Percentiles rank a stretch among this genome's conserved stretches.
Conservation (phyloP, 2,113 vertebrate species). For the Strix aluco region DNA sequence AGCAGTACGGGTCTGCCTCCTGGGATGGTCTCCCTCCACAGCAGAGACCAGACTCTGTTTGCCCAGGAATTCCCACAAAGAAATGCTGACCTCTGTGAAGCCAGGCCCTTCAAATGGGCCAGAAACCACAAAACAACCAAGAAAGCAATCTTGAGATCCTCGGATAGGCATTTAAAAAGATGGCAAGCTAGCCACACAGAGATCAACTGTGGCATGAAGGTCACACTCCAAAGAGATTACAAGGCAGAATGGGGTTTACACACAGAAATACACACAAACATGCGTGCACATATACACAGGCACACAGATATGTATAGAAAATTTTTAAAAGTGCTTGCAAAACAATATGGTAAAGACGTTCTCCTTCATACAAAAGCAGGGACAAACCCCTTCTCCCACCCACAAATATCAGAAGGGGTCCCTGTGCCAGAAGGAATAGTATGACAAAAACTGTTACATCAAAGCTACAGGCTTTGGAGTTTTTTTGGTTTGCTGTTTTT, state of each 20-base stretch:
- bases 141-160: background rate
- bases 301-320: accelerated
- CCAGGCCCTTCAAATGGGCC: background rate
- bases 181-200: background rate
- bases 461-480: background rate
- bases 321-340: background rate
- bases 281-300: background rate
- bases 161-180: no score
- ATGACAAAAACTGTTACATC: background rate
- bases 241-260: background rate
- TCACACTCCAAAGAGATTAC: background rate
- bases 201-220: accelerated
- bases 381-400: background rate
- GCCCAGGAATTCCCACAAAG: background rate
- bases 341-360: background rate
- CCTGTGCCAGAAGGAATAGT: background rate
- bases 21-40: no score
- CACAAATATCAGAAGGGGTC: background rate
- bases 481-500: background rate
- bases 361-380: background rate
- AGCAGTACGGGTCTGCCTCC: background rate
- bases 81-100: accelerated
- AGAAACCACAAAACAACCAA: background rate
- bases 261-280: background rate
- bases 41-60: accelerated